phyloP scores from a whole-genome alignment of 92 coral and sea anemone species.

The Epizoanthus rinbou region DNA sequence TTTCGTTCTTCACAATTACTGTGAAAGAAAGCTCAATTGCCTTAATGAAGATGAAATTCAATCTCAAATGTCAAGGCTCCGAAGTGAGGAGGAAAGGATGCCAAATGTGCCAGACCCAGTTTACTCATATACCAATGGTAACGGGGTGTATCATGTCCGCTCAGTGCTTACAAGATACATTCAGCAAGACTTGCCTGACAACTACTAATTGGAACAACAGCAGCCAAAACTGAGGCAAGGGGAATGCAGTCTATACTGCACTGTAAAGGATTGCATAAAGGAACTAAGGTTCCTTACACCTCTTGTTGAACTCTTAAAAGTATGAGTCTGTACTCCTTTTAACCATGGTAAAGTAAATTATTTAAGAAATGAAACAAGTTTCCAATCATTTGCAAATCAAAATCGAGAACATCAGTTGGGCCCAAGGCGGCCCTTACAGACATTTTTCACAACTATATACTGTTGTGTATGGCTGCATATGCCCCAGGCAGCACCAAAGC shows the following conservation, averaged over 20 bases:
- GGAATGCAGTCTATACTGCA: not conserved
- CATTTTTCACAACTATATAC: too few relatives aligned
- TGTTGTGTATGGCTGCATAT: too few relatives aligned
- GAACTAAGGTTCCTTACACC: too few relatives aligned
- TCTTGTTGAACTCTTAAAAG: too few relatives aligned
- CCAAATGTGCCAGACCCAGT: slow-evolving; percentile 56
- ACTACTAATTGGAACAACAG: slow-evolving; percentile 37
- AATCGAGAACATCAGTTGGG: too few relatives aligned
- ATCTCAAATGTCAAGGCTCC: slow-evolving; percentile 47
- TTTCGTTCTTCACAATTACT: slow-evolving; percentile 44
- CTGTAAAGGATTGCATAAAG: not conserved
- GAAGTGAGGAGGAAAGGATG: slow-evolving; percentile 44
- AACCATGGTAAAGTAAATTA: too few relatives aligned
- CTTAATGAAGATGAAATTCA: slow-evolving; percentile 41
- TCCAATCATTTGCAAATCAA: too few relatives aligned
- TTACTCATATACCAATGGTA: slow-evolving; percentile 30
- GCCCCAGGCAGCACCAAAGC: too few relatives aligned
- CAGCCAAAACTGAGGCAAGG: not conserved
- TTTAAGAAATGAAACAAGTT: too few relatives aligned
- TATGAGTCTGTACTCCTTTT: too few relatives aligned
- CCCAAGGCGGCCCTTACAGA: too few relatives aligned
- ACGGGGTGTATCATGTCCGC: slow-evolving; percentile 47
- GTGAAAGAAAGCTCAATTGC: slow-evolving; percentile 31
- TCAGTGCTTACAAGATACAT: slow-evolving; percentile 46
- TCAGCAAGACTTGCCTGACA: slow-evolving; percentile 49